phyloP scores from a whole-genome alignment of 1,140 invertebrate genomes.

The Zaprionus inermis region DNA sequence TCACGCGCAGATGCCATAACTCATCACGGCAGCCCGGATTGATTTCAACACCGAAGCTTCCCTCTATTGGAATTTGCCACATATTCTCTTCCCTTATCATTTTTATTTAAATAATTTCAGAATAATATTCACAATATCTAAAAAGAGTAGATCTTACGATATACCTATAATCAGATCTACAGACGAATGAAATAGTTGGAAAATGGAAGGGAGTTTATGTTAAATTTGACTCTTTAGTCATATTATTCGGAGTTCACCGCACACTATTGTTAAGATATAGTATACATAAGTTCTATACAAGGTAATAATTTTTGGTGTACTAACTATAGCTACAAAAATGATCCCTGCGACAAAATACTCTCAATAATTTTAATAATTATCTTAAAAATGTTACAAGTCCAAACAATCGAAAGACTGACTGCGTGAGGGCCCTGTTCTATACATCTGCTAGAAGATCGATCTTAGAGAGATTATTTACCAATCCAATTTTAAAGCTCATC shows the following conservation, averaged over 20 bases:
- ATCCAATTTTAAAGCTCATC: not conserved
- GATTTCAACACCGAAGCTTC: not conserved
- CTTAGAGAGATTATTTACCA: not conserved
- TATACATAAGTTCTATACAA: not conserved
- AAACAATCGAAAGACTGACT: too few relatives aligned
- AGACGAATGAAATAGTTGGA: not conserved
- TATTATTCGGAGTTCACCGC: not conserved
- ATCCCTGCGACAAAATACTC: too few relatives aligned
- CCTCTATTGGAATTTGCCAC: not conserved
- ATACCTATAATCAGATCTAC: not conserved
- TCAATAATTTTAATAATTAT: too few relatives aligned
- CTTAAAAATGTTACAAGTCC: too few relatives aligned
- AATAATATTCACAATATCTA: not conserved
- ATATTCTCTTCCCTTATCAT: not conserved
- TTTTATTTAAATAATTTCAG: not conserved
- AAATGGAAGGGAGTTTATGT: not conserved
- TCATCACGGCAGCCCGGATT: not conserved
- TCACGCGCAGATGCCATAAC: not conserved
- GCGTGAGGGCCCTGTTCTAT: too few relatives aligned
- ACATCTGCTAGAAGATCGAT: too few relatives aligned
- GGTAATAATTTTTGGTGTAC: too few relatives aligned
- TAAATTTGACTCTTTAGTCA: not conserved
- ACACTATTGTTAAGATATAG: not conserved
- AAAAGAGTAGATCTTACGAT: not conserved
- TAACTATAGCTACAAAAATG: too few relatives aligned